A percentile compares a stretch with the other conserved stretches of the same genome.
Evolutionary conservation across 2,888 invertebrate species (phyloP).

Genomic region (Stenurella melanura): DNA sequence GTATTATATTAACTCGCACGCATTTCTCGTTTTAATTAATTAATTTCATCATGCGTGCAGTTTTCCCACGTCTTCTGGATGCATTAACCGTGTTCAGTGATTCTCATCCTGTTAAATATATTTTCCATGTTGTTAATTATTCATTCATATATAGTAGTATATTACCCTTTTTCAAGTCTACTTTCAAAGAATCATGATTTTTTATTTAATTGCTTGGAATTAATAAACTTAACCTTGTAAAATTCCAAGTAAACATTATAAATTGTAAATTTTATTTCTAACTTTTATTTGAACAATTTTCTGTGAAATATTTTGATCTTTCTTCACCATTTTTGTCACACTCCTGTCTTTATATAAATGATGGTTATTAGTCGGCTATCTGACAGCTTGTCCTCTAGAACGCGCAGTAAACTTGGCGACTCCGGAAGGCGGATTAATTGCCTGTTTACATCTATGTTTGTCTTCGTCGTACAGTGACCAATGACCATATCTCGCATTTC

Average conservation of each 20-base stretch:
- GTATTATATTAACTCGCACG: background rate
- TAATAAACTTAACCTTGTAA: too few species aligned
- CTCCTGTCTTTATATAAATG: too few species aligned
- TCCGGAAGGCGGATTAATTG: too few species aligned
- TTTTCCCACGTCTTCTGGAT: conserved; percentile 33
- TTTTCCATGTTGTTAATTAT: background rate
- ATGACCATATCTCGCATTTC: too few species aligned
- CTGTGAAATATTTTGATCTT: background rate
- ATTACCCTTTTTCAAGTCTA: background rate
- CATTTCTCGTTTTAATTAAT: conserved; percentile 31
- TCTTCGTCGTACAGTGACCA: too few species aligned
- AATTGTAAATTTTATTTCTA: too few species aligned
- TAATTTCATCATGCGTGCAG: conserved; percentile 21
- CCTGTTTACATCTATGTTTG: too few species aligned
- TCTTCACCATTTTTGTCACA: background rate
- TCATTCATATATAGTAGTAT: background rate
- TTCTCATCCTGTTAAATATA: conserved; percentile 26
- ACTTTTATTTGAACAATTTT: too few species aligned
- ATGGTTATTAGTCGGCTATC: too few species aligned
- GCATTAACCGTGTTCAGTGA: conserved; percentile 39
- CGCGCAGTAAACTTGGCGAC: too few species aligned
- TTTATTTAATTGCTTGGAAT: background rate
- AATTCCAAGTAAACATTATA: too few species aligned
- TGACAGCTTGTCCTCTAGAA: too few species aligned
- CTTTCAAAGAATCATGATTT: background rate